phyloP scores from a whole-genome alignment of 64 coral and sea anemone species.

The Montipora sp. region DNA sequence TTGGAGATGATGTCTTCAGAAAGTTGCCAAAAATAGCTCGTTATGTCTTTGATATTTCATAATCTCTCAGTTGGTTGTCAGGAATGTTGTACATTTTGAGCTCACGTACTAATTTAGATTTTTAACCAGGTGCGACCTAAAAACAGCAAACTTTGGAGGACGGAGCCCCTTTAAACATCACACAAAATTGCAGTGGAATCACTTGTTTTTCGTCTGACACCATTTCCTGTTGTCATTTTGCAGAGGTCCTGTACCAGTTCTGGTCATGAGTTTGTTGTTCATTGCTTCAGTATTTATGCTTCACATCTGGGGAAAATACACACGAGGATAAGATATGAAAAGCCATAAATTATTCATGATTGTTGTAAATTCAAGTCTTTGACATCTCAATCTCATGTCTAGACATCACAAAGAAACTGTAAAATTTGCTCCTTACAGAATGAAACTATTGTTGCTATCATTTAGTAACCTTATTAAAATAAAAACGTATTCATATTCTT shows the following conservation, averaged over 20 bases:
- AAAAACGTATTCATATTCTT: not conserved
- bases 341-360: not conserved
- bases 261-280: conserved; percentile 95
- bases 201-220: no score
- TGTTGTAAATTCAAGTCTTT: not conserved
- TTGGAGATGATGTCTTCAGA: no score
- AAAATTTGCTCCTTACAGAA: not conserved
- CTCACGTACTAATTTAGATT: no score
- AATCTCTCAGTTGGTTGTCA: no score
- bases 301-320: conserved; percentile 99
- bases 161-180: no score
- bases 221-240: conserved; percentile 24
- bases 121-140: no score
- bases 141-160: no score
- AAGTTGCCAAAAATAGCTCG: no score
- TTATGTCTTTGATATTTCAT: no score
- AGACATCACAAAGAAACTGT: not conserved
- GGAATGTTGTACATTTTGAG: no score
- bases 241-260: conserved; percentile 95
- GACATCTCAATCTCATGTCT: not conserved
- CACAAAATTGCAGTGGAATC: no score
- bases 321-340: conserved; percentile 68
- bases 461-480: conserved; percentile 22
- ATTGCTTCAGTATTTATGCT: conserved; percentile 99
- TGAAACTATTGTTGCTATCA: not conserved